Evolutionary conservation across 2,113 vertebrate genomes (phyloP), one percentile per base, ranked within the genome.

Genomic region (Oncorhynchus mykiss): DNA sequence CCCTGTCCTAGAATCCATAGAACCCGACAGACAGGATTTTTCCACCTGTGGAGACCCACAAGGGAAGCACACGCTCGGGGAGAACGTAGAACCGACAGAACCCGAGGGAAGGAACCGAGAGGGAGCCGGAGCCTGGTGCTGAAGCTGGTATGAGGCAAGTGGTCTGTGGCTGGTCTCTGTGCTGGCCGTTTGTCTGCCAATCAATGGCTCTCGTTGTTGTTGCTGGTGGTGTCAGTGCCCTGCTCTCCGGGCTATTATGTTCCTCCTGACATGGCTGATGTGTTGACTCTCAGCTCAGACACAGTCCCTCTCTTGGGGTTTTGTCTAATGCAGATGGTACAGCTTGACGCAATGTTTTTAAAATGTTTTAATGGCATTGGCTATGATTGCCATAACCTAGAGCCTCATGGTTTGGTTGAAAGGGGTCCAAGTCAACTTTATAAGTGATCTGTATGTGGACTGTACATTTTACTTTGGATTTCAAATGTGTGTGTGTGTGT

Each of bases 111-210:
- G 31, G 74, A 75, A 25, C 59, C 74, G 62, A 3, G 85, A 82
- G 85, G 84, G 82, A 89, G 84, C 76, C 84, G 86, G 86, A 88
- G 82, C 82, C 85, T 87, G 85, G 84, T 80, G 86, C 88, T 86
- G 85, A 89, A 89, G 89, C 91, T 91, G 91, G 88, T 88, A 92
- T 93, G 92, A 93, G 93, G 92, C 91, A 91, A 92, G 92, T 92
- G 87, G 8, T 69, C 13, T 60, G 54, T 73, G 64, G 48, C 57
- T 66, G 25, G 14, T 12, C 84, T 88, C 82, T 78, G 85, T 88
- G 85, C 77, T 79, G 81, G 76, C 72, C 77, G 71, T 88, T 92
- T 89, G 85, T 88, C 76, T 79, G 80, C 62, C 80, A 67, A 67
- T 88, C 88, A 92, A 92, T 91, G 80, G 77, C 69, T 75, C 80